These are phyloP conservation scores for Antedon mediterranea DNA, from an alignment of 53 echinoderm and acorn worm species.

Conservation along the genomic window DNA sequence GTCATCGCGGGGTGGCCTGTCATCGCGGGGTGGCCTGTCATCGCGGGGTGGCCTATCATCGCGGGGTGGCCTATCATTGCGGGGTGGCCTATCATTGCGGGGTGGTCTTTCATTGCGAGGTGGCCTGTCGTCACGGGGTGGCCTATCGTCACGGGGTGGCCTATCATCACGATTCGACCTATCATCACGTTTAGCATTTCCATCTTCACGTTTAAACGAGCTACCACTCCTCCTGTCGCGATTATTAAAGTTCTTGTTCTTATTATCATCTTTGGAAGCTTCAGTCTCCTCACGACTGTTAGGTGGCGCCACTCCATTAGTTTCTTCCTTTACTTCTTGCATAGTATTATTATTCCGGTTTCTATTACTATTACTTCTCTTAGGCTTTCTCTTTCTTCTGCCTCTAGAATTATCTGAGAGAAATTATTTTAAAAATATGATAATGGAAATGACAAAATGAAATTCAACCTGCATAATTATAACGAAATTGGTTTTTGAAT, in stretches of 20 bases:
- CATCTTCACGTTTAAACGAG: not conserved
- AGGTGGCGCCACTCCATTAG: not conserved
- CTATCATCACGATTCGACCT: not conserved
- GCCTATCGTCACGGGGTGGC: not conserved
- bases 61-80: not conserved
- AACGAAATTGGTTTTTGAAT: no score
- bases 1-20: not conserved
- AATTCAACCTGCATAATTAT: no score
- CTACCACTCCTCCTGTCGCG: not conserved
- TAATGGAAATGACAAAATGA: no score
- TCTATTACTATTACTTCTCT: not conserved
- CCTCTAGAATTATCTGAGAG: not conserved
- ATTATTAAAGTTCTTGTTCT: not conserved
- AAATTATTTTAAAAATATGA: no score
- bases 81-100: not conserved
- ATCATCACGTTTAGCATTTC: not conserved
- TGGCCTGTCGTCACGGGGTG: not conserved
- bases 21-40: not conserved
- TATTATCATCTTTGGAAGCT: not conserved
- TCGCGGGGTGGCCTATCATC: not conserved
- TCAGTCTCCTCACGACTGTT: not conserved
- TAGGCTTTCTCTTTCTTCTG: not conserved
- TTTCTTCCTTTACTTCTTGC: not conserved
- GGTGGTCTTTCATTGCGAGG: not conserved
- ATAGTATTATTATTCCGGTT: not conserved